phyloP scores from a whole-genome alignment of 2,113 vertebrate genomes.

The Pseudopipra pipra region DNA sequence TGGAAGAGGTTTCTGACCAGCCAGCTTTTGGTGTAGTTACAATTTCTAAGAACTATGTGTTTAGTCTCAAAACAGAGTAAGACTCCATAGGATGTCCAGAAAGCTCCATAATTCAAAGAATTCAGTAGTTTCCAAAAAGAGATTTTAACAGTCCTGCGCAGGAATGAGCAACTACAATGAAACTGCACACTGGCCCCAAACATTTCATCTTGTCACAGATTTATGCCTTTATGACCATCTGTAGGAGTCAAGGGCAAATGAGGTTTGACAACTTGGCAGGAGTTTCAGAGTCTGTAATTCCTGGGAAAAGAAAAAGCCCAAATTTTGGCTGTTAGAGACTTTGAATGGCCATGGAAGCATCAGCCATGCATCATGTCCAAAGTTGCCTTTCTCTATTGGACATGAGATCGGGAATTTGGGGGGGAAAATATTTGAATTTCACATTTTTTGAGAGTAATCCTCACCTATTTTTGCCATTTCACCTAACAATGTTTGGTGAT shows the following conservation, averaged over 20 bases:
- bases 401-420: background rate
- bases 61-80: background rate
- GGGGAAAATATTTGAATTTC: background rate
- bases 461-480: background rate
- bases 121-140: background rate
- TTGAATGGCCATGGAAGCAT: background rate
- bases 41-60: background rate
- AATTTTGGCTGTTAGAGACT: background rate
- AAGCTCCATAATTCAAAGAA: background rate
- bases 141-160: background rate
- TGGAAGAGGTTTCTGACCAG: background rate
- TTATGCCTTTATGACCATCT: background rate
- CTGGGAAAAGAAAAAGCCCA: background rate
- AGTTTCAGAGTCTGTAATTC: background rate
- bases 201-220: background rate
- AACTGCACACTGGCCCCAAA: background rate
- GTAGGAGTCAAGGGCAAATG: background rate
- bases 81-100: background rate
- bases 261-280: background rate
- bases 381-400: rapidly evolving
- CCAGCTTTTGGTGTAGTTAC: background rate
- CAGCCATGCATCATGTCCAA: background rate
- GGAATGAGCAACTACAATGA: background rate
- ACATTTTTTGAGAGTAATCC: background rate
- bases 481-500: background rate